Base-by-base conservation (phyloP, 2,797 vertebrate species). In the Microctenopoma lineatum region DNA sequence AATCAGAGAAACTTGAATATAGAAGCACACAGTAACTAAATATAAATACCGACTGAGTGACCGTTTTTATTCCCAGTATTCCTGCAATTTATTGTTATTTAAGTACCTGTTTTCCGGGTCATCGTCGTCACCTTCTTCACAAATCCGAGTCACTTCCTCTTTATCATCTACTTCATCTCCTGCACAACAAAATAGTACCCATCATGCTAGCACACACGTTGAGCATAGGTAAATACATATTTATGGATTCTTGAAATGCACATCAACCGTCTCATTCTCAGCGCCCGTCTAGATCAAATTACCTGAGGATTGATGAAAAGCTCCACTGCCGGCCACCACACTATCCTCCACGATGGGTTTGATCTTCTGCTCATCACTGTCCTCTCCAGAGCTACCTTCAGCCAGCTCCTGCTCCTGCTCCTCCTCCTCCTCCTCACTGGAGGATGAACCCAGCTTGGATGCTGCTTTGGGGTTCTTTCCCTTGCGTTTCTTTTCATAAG, bases 221-320 rank as follows among this genome's bases (percentile, higher is more conserved):
- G 45, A 47, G 21, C 4, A 48, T 1, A 16, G 7, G 26, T 5
- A 12, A 16, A 32, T 44, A 5, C 52, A 25, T 36, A 13, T 34
- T 65, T 15, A 16, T 0, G 50, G 3, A 64, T 55, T 58, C 32
- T 15, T 4, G 3, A 18, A 21, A n/a, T 38, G 36, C 36, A 11
- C 36, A 15, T 29, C 38, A 39, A 39, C 9, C 13, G 11, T 7
- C 1, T 16, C 0, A 47, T 56, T 18, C 15, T 0, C 29, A 32
- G 7, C 29, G 18, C n/a, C 27, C 12, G 13, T 53, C 6, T 7
- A 3, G 4, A 44, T 1, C 0, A 39, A 47, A 69, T 83, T 75
- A 99, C 98, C 98, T 95, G 98, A 99, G 57, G 97, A 99, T 66
- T 99, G 97, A 85, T 92, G 95, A 90, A 98, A 98, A 79, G 92